These are phyloP conservation scores for Euplexia lucipara DNA, from an alignment of 2,888 invertebrate species.

Conservation along the genomic window DNA sequence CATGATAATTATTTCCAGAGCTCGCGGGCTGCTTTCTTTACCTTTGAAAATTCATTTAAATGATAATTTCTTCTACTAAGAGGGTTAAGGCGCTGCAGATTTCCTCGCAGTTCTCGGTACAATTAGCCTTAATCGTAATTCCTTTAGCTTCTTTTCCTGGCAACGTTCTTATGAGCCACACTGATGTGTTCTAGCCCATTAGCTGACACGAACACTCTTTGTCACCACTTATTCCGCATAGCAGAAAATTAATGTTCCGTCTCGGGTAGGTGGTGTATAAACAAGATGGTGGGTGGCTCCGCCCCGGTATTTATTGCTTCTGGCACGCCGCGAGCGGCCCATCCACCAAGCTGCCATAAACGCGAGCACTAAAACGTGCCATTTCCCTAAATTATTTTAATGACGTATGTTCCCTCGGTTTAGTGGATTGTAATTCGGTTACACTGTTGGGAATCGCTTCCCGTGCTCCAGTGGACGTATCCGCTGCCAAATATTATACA, in stretches of 20 bases:
- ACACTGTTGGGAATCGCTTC: constrained; percentile 74
- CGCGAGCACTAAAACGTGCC: constrained; percentile 84
- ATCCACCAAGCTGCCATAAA: constrained; percentile 81
- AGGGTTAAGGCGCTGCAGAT: constrained; percentile 60
- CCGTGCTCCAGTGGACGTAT: constrained; percentile 64
- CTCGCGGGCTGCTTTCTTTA: constrained; percentile 58
- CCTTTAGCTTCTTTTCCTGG: constrained; percentile 66
- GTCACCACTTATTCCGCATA: constrained; percentile 83
- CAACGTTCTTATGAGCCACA: constrained; percentile 72
- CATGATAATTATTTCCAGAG: constrained; percentile 61
- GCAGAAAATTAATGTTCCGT: constrained; percentile 83
- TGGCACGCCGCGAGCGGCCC: constrained; percentile 77
- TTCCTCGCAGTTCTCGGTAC: constrained; percentile 52
- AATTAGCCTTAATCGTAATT: constrained; percentile 65
- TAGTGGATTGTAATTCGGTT: constrained; percentile 82
- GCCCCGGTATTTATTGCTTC: constrained; percentile 84
- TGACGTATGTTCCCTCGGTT: constrained; percentile 81
- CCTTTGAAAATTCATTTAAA: constrained; percentile 68
- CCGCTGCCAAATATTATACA: constrained; percentile 75
- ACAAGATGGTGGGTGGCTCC: constrained; percentile 81
- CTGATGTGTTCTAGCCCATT: constrained; percentile 80
- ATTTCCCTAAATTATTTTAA: constrained; percentile 87
- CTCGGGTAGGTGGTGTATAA: constrained; percentile 80
- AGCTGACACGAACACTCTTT: constrained; percentile 80
- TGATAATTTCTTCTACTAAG: constrained; percentile 71